phyloP scores from a whole-genome alignment of 2,888 invertebrate genomes.

The Gryllus longicercus region DNA sequence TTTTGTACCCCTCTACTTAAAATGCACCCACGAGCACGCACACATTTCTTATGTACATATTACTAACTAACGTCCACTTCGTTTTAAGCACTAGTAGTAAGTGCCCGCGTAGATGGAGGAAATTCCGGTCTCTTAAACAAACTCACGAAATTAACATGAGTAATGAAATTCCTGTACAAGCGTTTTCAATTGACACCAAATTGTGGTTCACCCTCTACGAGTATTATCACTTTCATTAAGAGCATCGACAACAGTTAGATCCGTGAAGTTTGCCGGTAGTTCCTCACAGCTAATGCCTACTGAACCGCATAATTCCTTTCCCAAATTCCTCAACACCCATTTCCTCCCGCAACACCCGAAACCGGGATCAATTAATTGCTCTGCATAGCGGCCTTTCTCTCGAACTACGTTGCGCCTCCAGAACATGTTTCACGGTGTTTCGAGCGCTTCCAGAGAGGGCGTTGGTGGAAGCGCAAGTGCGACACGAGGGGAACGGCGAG shows the following conservation, averaged over 20 bases:
- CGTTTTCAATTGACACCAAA: neutral
- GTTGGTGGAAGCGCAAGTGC: neutral
- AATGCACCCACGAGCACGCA: no score
- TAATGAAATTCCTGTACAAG: neutral
- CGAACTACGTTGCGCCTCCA: neutral
- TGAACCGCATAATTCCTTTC: conserved; percentile 17
- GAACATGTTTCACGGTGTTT: conserved; percentile 7
- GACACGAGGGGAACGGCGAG: no score
- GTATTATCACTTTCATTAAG: neutral
- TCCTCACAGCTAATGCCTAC: conserved; percentile 9
- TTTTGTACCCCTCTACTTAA: no score
- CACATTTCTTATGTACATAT: no score
- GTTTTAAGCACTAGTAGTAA: no score
- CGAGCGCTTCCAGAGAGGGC: neutral
- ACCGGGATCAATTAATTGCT: neutral
- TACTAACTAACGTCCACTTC: no score
- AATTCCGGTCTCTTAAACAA: neutral
- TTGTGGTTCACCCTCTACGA: neutral
- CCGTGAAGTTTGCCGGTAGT: conserved; percentile 5
- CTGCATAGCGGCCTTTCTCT: neutral
- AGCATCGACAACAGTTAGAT: conserved; percentile 17
- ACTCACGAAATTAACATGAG: neutral
- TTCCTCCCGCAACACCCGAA: conserved; percentile 17
- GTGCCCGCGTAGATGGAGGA: no score
- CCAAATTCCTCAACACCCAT: conserved; percentile 8